Percentiles rank a stretch among this genome's conserved stretches.
Evolutionary conservation across 1,140 invertebrate genomes (phyloP).

Genomic region (Lepidurus packardi): DNA sequence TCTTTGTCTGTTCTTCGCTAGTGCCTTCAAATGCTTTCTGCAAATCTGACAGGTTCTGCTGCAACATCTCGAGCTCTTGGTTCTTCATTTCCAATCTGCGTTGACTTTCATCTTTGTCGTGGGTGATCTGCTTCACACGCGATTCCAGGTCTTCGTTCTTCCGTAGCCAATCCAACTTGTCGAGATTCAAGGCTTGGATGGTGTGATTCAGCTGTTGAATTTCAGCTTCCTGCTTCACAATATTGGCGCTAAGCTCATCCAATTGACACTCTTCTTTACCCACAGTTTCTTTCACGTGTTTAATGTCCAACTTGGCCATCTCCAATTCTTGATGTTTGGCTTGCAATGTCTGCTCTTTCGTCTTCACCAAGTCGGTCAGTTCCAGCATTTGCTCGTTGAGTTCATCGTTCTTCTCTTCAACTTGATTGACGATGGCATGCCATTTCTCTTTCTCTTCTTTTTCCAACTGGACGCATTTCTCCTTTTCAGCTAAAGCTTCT

Average conservation of each 20-base stretch:
- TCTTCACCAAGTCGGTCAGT: conserved; percentile 37
- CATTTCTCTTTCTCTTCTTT: conserved; percentile 34
- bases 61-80: conserved; percentile 42
- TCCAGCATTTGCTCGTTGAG: conserved; percentile 45
- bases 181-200: neutral
- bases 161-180: neutral
- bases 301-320: conserved; percentile 41
- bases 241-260: conserved; percentile 24
- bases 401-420: conserved; percentile 41
- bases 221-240: conserved; percentile 31
- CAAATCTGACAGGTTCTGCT: conserved; percentile 41
- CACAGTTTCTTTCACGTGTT: conserved; percentile 32
- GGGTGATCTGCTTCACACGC: conserved; percentile 2
- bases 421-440: conserved; percentile 32
- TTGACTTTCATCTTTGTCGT: conserved; percentile 1
- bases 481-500: conserved; percentile 40
- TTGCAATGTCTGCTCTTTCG: conserved; percentile 38
- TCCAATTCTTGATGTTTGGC: conserved; percentile 41
- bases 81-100: conserved; percentile 41
- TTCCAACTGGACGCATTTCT: conserved; percentile 32
- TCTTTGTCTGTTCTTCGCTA: conserved; percentile 41
- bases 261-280: conserved; percentile 33
- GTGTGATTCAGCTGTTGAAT: neutral
- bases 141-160: neutral
- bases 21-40: conserved; percentile 41